Conservation (phyloP, 2,113 vertebrate genomes). For the Xenopus borealis region DNA sequence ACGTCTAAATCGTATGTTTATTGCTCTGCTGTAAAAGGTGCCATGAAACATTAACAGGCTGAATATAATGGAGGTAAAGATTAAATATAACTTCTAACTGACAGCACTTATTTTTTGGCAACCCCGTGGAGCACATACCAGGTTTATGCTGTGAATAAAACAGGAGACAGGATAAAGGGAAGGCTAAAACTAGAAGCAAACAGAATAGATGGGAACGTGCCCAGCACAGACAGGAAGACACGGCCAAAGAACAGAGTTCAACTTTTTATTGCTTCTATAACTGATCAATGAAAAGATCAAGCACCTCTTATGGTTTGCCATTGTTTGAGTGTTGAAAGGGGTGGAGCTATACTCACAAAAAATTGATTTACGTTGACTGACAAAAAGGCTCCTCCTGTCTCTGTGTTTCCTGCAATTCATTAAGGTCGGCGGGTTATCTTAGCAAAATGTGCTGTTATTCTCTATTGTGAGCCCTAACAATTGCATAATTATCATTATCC, state of each 20-base stretch:
- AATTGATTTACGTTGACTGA: not conserved
- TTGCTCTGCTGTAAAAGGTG: too few relatives aligned
- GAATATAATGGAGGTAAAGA: too few relatives aligned
- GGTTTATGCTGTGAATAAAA: not conserved
- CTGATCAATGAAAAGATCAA: conserved; percentile 21
- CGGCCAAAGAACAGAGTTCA: conserved; percentile 1
- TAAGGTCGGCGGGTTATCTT: conserved; percentile 25
- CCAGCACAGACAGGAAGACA: conserved; percentile 15
- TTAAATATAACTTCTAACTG: too few relatives aligned
- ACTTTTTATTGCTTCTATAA: not conserved
- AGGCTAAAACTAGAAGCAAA: conserved; percentile 2
- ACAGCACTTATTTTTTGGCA: too few relatives aligned
- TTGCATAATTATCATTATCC: conserved; percentile 2
- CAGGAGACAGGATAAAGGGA: conserved; percentile 27
- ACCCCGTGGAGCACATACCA: not conserved
- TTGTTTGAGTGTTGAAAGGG: conserved; percentile 3
- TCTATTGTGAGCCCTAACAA: not conserved
- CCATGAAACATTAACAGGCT: too few relatives aligned
- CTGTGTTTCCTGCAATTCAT: conserved; percentile 41
- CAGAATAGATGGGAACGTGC: not conserved
- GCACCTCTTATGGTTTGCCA: not conserved
- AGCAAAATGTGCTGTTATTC: not conserved
- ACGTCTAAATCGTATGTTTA: too few relatives aligned
- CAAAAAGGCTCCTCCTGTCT: conserved; percentile 6
- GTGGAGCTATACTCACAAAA: not conserved